phyloP scores from a whole-genome alignment of 2,113 vertebrate genomes.

The Carollia perspicillata region DNA sequence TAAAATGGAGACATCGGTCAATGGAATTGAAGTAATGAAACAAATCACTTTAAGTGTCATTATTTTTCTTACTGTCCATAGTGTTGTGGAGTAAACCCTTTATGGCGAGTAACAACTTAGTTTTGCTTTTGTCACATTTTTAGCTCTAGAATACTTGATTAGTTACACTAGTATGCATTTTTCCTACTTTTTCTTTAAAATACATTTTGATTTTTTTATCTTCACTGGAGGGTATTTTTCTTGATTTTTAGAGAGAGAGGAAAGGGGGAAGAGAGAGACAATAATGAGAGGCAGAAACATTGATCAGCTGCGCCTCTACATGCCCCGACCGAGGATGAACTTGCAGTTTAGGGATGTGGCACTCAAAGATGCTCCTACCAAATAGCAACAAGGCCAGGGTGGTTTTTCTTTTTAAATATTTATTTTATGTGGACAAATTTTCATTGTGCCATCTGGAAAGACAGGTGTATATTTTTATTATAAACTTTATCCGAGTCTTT shows the following conservation, averaged over 20 bases:
- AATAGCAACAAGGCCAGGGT: too few species aligned
- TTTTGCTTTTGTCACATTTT: not conserved
- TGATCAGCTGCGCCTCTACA: too few species aligned
- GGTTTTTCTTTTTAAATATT: not conserved
- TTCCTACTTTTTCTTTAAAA: not conserved
- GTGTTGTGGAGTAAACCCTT: not conserved
- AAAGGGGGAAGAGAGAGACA: too few species aligned
- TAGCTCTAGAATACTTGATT: not conserved
- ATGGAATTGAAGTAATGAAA: not conserved
- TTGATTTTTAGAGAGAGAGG: too few species aligned
- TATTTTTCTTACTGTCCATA: not conserved
- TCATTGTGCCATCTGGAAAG: not conserved
- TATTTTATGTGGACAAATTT: not conserved
- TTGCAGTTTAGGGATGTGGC: too few species aligned
- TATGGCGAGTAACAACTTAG: not conserved
- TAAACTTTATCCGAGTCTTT: not conserved
- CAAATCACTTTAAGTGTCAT: not conserved
- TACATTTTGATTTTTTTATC: not conserved
- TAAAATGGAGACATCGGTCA: not conserved
- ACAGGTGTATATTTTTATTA: not conserved
- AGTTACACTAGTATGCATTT: not conserved
- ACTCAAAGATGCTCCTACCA: too few species aligned
- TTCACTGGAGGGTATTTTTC: too few species aligned
- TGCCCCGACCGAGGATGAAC: too few species aligned
- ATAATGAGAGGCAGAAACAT: too few species aligned